Evolutionary conservation across 2,888 invertebrate species (phyloP).

Genomic region (Amphiduros pacificus): DNA sequence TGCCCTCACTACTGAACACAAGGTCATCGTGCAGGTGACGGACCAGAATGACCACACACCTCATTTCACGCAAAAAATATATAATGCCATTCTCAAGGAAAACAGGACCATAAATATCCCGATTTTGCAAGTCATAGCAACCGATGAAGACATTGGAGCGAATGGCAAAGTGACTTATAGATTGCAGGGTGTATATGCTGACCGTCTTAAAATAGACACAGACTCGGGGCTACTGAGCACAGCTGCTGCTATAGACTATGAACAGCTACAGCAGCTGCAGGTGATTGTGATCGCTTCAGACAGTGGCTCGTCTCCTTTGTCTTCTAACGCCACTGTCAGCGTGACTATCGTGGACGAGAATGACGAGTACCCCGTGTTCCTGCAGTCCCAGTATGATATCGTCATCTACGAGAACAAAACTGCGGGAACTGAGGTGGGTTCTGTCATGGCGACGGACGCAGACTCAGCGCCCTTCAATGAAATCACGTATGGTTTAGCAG

Average conservation of each 20-base stretch:
- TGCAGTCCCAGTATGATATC: constrained; percentile 32
- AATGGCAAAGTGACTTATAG: constrained; percentile 7
- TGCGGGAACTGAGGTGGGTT: constrained; percentile 31
- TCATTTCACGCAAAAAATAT: constrained; percentile 3
- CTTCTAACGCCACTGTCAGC: constrained; percentile 30
- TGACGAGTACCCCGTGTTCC: constrained; percentile 36
- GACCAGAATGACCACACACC: constrained; percentile 14
- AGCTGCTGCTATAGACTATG: constrained; percentile 38
- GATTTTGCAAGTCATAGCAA: constrained; percentile 10
- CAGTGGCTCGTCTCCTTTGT: constrained; percentile 29
- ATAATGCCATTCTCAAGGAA: constrained; percentile 3
- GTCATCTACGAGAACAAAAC: constrained; percentile 33
- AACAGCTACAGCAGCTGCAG: constrained; percentile 32
- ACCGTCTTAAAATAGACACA: constrained; percentile 26
- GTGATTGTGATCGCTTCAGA: constrained; percentile 37
- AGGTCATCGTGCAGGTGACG: constrained; percentile 10
- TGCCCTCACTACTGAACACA: background rate
- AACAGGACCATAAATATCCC: constrained; percentile 1
- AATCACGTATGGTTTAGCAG: constrained; percentile 16
- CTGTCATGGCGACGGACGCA: constrained; percentile 33
- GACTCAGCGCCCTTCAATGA: constrained; percentile 32
- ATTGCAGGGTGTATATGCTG: background rate
- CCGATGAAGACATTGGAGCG: constrained; percentile 9
- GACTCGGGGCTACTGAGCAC: constrained; percentile 38
- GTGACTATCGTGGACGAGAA: constrained; percentile 37